These are phyloP conservation scores for Pseudoatta argentina DNA, from an alignment of 1,140 invertebrate genomes.

Conservation along the genomic window DNA sequence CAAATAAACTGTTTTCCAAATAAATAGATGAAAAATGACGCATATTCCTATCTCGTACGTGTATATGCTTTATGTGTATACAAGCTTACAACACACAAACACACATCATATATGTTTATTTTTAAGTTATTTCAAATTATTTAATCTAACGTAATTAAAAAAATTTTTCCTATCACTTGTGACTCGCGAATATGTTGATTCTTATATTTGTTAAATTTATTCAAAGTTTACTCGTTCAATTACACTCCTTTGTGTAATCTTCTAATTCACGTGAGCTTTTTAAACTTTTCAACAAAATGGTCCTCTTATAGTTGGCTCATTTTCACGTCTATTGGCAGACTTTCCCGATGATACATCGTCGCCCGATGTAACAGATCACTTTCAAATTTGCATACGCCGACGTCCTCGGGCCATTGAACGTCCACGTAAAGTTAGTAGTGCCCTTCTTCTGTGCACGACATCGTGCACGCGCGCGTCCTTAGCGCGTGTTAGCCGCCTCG, in stretches of 20 bases:
- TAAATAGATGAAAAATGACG: constrained; percentile 27
- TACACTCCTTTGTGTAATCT: not conserved
- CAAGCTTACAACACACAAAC: no score
- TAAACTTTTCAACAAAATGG: constrained; percentile 1
- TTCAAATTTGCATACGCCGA: constrained; percentile 69
- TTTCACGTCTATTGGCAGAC: constrained; percentile 46
- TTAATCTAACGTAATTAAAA: not conserved
- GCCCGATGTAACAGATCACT: constrained; percentile 53
- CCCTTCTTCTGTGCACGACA: constrained; percentile 69
- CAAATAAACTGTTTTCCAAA: constrained; percentile 27
- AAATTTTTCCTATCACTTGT: not conserved
- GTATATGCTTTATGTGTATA: not conserved
- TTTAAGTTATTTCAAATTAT: constrained; percentile 6
- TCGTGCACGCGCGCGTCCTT: constrained; percentile 72
- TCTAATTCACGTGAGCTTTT: not conserved
- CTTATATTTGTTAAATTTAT: not conserved
- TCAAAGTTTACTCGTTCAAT: not conserved
- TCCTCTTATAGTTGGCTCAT: not conserved
- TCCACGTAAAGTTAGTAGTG: constrained; percentile 67
- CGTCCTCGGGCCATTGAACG: constrained; percentile 58
- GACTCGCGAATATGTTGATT: not conserved
- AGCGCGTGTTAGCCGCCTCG: constrained; percentile 63
- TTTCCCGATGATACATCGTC: constrained; percentile 62
- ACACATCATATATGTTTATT: not conserved
- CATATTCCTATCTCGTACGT: not conserved